Evolutionary conservation across 2,888 invertebrate genomes (phyloP).

Genomic region (Eupeodes latifasciatus): DNA sequence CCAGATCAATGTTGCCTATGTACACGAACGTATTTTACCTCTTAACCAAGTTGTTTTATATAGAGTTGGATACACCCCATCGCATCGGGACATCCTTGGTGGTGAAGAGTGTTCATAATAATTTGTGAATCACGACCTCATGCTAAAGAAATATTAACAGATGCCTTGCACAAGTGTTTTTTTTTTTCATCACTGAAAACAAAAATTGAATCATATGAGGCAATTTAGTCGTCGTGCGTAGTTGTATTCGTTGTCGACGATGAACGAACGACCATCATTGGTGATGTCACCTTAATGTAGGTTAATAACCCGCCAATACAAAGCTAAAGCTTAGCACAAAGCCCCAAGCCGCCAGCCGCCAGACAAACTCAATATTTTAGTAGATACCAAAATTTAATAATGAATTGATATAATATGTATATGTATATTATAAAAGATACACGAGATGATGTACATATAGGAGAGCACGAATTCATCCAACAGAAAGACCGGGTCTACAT

Average conservation of each 20-base stretch:
- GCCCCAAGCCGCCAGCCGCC: conserved; percentile 7
- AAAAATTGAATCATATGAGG: conserved; percentile 45
- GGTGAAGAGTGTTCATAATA: conserved; percentile 36
- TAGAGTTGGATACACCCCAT: background rate
- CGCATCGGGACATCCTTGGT: conserved; percentile 40
- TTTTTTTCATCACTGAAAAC: background rate
- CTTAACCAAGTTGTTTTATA: conserved; percentile 2
- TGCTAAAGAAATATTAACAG: background rate
- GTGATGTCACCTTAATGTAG: conserved; percentile 50
- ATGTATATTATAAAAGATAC: background rate
- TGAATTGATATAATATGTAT: background rate
- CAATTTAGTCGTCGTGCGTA: background rate
- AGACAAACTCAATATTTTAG: conserved; percentile 50
- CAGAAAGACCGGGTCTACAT: conserved; percentile 17
- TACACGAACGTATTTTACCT: conserved; percentile 22
- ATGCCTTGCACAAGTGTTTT: background rate
- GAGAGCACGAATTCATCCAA: conserved; percentile 2
- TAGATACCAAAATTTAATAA: conserved; percentile 36
- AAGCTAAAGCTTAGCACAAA: background rate
- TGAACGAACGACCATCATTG: conserved; percentile 9
- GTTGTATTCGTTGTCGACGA: background rate
- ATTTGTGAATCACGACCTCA: conserved; percentile 60
- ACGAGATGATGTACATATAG: background rate
- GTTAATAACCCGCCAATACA: conserved; percentile 46
- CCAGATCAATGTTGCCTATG: conserved; percentile 40